A percentile compares a stretch with the other conserved stretches of the same genome.
phyloP scores from a whole-genome alignment of 2,113 vertebrate genomes.

The Sturnus vulgaris region DNA sequence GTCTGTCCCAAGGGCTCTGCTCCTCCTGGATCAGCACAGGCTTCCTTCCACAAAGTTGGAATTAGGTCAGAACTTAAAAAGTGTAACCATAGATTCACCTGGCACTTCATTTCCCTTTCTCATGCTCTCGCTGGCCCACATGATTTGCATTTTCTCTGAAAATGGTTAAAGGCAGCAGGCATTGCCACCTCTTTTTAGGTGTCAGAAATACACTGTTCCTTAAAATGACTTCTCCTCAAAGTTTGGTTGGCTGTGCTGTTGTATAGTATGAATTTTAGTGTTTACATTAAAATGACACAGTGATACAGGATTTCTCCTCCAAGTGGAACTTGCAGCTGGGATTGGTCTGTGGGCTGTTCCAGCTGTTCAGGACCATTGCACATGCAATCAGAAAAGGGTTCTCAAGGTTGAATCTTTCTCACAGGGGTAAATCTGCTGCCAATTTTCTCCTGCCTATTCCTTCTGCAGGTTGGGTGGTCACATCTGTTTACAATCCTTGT shows the following conservation, averaged over 20 bases:
- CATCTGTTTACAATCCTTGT: not conserved
- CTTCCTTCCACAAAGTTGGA: not conserved
- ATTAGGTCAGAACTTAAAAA: not conserved
- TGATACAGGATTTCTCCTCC: not conserved
- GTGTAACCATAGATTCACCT: not conserved
- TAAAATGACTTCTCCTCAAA: not conserved
- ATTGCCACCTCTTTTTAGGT: conserved; percentile 18
- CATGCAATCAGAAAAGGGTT: not conserved
- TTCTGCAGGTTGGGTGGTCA: not conserved
- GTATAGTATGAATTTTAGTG: not conserved
- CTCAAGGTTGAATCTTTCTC: not conserved
- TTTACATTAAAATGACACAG: not conserved
- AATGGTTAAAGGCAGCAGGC: conserved; percentile 29
- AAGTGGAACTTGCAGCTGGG: not conserved
- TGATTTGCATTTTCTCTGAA: conserved; percentile 12
- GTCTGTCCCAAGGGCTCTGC: not conserved
- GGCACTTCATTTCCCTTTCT: conserved; percentile 55
- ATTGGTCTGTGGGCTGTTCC: not conserved
- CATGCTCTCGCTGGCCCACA: conserved; percentile 1
- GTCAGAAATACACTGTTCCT: conserved; percentile 1
- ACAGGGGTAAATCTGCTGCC: not conserved
- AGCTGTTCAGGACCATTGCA: not conserved
- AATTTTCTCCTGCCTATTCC: not conserved
- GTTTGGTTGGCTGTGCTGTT: conserved; percentile 16
- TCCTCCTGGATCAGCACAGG: not conserved